Evolutionary conservation across 2,888 invertebrate species (phyloP).

Genomic region (Melieria omissa): DNA sequence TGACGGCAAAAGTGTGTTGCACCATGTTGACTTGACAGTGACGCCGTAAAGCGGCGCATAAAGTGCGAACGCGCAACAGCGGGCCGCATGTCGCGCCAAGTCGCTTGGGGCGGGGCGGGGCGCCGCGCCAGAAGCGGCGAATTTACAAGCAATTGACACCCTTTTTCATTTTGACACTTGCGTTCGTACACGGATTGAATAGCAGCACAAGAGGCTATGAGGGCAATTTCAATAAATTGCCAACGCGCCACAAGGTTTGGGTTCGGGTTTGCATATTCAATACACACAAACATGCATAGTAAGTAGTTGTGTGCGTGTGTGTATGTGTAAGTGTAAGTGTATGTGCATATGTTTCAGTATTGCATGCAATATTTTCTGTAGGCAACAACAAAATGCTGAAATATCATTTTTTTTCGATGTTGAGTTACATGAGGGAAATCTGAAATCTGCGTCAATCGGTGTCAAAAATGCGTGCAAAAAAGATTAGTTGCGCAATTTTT

Average conservation of each 20-base stretch:
- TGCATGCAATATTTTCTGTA: neutral
- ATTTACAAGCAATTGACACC: constrained; percentile 47
- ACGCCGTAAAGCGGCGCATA: neutral
- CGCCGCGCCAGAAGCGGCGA: constrained; percentile 2
- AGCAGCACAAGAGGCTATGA: constrained; percentile 21
- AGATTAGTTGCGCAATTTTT: too few relatives aligned
- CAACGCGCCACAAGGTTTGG: neutral
- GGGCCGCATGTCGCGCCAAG: constrained; percentile 30
- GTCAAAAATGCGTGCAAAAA: too few relatives aligned
- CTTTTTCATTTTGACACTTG: constrained; percentile 39
- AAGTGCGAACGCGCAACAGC: neutral
- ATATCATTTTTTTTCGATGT: neutral
- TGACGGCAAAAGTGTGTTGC: constrained; percentile 42
- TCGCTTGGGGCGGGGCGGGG: constrained; percentile 20
- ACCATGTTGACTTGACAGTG: constrained; percentile 63
- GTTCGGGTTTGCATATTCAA: constrained; percentile 23
- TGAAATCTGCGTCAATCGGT: constrained; percentile 20
- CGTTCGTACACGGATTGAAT: neutral
- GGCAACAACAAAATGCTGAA: constrained; percentile 8
- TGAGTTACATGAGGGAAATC: neutral
- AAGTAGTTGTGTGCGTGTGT: neutral
- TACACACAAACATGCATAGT: constrained; percentile 9
- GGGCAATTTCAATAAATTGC: constrained; percentile 45
- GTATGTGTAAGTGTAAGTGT: neutral
- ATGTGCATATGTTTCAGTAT: neutral